A percentile compares a stretch with the other conserved stretches of the same genome.
These are phyloP conservation scores for Astreopora myriophthalma DNA, from an alignment of 64 coral and sea anemone species.

Conservation along the genomic window DNA sequence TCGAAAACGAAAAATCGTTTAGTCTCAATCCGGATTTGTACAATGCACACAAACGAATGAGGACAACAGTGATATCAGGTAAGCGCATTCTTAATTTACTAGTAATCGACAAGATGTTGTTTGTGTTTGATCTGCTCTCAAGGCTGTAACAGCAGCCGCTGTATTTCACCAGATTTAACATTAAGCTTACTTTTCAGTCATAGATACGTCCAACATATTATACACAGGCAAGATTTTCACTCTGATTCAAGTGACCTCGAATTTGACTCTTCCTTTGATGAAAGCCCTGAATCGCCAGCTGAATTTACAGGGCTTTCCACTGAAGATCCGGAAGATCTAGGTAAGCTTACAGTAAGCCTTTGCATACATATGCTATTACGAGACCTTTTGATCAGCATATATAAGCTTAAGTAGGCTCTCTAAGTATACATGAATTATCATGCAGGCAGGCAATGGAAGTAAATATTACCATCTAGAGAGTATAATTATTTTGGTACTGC, in stretches of 20 bases:
- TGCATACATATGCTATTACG: too few species aligned
- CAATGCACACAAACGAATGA: background rate
- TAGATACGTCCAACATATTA: background rate
- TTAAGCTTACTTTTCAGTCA: background rate
- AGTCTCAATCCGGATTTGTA: background rate
- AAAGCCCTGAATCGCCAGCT: background rate
- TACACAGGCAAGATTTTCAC: background rate
- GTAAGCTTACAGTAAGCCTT: too few species aligned
- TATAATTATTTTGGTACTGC: too few species aligned
- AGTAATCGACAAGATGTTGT: background rate
- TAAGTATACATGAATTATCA: too few species aligned
- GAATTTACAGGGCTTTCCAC: background rate
- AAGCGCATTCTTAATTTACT: too few species aligned
- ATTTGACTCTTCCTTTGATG: background rate
- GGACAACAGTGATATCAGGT: background rate
- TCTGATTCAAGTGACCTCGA: slow-evolving; percentile 15
- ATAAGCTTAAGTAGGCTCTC: too few species aligned
- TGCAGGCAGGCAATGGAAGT: too few species aligned
- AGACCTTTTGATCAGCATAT: background rate
- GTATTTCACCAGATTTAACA: background rate
- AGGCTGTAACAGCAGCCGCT: background rate
- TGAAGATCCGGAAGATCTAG: background rate
- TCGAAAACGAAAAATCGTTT: background rate
- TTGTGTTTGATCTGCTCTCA: background rate
- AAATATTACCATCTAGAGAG: too few species aligned